Base-by-base conservation (phyloP, 2,888 invertebrate species). In the Branchellion lobata region DNA sequence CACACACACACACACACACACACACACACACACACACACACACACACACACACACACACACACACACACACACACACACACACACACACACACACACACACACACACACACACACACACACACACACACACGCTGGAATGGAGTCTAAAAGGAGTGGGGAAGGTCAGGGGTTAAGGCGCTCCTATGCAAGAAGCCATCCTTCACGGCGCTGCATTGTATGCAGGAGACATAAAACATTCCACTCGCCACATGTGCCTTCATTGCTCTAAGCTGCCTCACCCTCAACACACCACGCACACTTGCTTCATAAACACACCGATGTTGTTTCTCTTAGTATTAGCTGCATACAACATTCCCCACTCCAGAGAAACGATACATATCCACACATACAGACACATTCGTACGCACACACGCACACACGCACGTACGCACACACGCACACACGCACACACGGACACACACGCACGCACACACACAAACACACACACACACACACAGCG, bases 11-110 rank as follows among this genome's bases (percentile, higher is more conserved):
- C 51, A 14, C 24, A 18, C 29, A 40, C 75, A 75, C 14, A 75
- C 47, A 53, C 31, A 53, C 47, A 53, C 57, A 75, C 31, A 29
- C 53, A 75, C 29, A 53, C 31, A 53, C 47, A 53, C 57, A 75
- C 47, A 29, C 24, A 75, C 47, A 53, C 31, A 53, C 47, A 53
- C 57, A 75, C 31, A 29, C 53, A 75, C 29, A 53, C 31, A 53
- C 47, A 53, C 57, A 75, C 31, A 18, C 57, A 75, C 47, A 53
- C 31, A 53, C 47, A 33, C 34, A 57, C 33, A 57, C 33, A 29
- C 29, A 27, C 65, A 65, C 65, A 29, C 29, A 27, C 65, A 65
- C 65, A 29, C 29, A 27, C 65, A 65, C 65, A 29, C 29, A 27
- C 65, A 65, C 65, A 29, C 29, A 27, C 65, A 65, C 65, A 40